Percentiles rank a stretch among this genome's conserved stretches.
phyloP scores from a whole-genome alignment of 2,113 vertebrate genomes.

The Pogona vitticeps region DNA sequence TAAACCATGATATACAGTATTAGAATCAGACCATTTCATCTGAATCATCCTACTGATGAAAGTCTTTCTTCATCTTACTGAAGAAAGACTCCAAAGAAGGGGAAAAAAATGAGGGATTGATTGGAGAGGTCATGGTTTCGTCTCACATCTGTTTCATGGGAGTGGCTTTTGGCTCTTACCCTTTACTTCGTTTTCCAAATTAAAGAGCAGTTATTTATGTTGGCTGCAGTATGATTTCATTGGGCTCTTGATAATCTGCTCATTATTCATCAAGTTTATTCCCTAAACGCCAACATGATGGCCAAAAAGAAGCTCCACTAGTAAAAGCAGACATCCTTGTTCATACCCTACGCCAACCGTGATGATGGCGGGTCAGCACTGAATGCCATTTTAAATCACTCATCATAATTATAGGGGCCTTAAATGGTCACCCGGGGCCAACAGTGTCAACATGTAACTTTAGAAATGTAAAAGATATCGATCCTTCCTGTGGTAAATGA shows the following conservation, averaged over 20 bases:
- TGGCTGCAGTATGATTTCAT: slow-evolving; percentile 70
- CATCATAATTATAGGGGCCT: slow-evolving; percentile 3
- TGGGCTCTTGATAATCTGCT: slow-evolving; percentile 54
- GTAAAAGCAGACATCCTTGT: neutral
- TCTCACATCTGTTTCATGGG: slow-evolving; percentile 47
- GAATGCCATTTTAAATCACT: neutral
- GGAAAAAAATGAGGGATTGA: neutral
- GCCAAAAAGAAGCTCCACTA: slow-evolving; percentile 43
- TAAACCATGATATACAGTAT: neutral
- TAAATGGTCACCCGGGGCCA: slow-evolving; percentile 1
- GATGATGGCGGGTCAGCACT: neutral
- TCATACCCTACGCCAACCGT: neutral
- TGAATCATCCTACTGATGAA: neutral
- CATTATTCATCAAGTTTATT: slow-evolving; percentile 47
- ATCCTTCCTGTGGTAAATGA: neutral
- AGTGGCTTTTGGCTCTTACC: slow-evolving; percentile 54
- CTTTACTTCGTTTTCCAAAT: slow-evolving; percentile 50
- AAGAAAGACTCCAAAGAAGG: no score
- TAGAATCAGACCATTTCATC: neutral
- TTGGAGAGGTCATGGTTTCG: slow-evolving; percentile 1
- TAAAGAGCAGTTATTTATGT: slow-evolving; percentile 64
- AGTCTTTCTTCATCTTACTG: no score
- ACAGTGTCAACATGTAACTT: slow-evolving; percentile 20
- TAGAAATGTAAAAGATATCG: neutral
- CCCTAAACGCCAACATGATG: slow-evolving; percentile 46